phyloP scores from a whole-genome alignment of 2,888 invertebrate species.

The Mesorhabditis sp. region DNA sequence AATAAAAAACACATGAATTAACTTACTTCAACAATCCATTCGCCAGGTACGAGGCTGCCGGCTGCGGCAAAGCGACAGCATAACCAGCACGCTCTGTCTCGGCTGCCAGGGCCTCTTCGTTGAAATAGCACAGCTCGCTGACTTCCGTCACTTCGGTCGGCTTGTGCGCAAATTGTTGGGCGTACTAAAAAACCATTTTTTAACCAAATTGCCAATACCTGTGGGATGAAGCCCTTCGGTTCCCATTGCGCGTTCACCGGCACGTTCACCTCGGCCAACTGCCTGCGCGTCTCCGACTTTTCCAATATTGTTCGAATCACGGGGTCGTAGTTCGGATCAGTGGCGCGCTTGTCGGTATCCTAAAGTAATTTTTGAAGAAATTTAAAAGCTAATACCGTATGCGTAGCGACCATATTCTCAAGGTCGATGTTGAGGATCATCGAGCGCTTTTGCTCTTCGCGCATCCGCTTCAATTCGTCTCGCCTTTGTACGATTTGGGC shows the following conservation, averaged over 20 bases:
- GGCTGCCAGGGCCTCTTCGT: background rate
- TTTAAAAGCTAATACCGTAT: constrained; percentile 19
- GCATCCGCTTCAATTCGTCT: constrained; percentile 40
- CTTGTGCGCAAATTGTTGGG: background rate
- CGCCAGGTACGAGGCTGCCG: constrained; percentile 29
- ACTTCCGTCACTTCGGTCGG: background rate
- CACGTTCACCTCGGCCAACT: constrained; percentile 18
- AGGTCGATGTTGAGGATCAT: constrained; percentile 46
- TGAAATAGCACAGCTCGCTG: background rate
- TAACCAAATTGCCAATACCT: constrained; percentile 16
- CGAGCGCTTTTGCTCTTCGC: constrained; percentile 27
- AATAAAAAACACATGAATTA: background rate
- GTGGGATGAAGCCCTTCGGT: constrained; percentile 42
- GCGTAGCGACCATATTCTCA: constrained; percentile 22
- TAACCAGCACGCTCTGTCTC: constrained; percentile 29
- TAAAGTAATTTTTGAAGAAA: constrained; percentile 4
- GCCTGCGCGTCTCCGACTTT: constrained; percentile 26
- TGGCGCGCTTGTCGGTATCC: constrained; percentile 11
- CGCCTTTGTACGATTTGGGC: constrained; percentile 39
- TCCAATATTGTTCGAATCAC: constrained; percentile 45
- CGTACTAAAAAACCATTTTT: constrained; percentile 20
- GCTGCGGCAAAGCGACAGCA: constrained; percentile 29
- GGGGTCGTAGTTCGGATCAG: constrained; percentile 38
- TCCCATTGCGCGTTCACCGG: constrained; percentile 27
- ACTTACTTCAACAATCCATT: constrained; percentile 24